Conservation (phyloP, 2,888 invertebrate species). For the Cancer borealis region DNA sequence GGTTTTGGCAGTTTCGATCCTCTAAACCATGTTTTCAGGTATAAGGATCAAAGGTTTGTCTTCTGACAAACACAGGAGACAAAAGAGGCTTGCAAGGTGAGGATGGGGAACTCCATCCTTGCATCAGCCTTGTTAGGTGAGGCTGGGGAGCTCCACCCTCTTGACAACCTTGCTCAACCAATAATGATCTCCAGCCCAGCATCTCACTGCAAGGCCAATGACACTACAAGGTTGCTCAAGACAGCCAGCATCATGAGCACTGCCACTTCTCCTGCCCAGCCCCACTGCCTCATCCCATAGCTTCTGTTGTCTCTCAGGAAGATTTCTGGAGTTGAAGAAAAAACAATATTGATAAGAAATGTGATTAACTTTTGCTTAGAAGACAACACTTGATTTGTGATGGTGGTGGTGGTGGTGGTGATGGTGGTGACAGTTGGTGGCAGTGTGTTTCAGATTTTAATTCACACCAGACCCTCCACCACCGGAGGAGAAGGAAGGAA, state of each 20-base stretch:
- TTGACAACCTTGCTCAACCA: constrained; percentile 64
- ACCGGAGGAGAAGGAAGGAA: not conserved
- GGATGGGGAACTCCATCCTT: not conserved
- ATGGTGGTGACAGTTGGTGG: not conserved
- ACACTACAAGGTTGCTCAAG: constrained; percentile 61
- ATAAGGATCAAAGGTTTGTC: constrained; percentile 54
- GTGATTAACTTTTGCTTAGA: not conserved
- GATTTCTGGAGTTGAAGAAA: not conserved
- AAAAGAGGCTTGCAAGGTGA: constrained; percentile 35
- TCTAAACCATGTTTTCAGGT: constrained; percentile 45
- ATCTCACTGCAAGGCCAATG: constrained; percentile 54
- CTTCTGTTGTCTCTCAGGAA: not conserved
- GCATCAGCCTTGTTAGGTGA: constrained; percentile 48
- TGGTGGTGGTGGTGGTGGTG: not conserved
- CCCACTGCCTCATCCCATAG: constrained; percentile 7
- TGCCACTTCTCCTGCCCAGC: constrained; percentile 26
- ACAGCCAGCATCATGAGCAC: constrained; percentile 48
- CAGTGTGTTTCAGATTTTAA: constrained; percentile 13
- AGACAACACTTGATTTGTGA: not conserved
- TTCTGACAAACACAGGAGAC: constrained; percentile 26
- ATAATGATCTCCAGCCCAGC: constrained; percentile 65
- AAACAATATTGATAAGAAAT: not conserved
- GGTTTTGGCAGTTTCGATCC: not conserved
- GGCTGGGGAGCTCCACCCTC: constrained; percentile 28
- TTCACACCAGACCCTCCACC: not conserved